Base-by-base conservation (phyloP, 2,797 vertebrate species). In the Xiphophorus birchmanni region DNA sequence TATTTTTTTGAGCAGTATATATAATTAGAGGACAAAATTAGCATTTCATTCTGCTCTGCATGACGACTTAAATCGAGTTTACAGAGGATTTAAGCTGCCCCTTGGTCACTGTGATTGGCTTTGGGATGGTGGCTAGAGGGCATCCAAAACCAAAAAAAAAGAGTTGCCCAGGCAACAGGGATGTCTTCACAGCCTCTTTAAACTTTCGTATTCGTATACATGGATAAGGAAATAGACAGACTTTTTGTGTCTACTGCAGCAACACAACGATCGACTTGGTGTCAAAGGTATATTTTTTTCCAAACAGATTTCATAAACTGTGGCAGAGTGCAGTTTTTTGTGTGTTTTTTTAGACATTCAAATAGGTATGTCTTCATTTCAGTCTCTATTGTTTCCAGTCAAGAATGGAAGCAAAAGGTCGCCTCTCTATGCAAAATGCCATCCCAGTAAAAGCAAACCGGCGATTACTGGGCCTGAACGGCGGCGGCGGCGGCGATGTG, bases 381-480 rank as follows among this genome's bases (percentile, higher is more conserved):
- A 52, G 15, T 13, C 32, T 9, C n/a, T 52, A 71, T 76, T 78
- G 18, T 80, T 75, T 79, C 72, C 15, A 29, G 23, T 10, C 40
- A 52, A 23, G 8, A 54, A 69, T n/a, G 32, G 7, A 78, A 29
- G 45, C 5, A 4, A 42, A 80, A 45, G 29, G 5, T 26, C 18
- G 2, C 2, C 29, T 72, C 47, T n/a, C 58, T 74, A 58, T 17
- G 15, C 37, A 35, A 47, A 73, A 80, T 71, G 15, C 29, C 56
- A 75, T 47, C 56, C 69, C 35, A 32, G 40, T 74, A 12, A 42
- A 69, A 8, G 40, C 69, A 18, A 42, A 69, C 7, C 45, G 78
- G 2, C 35, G 37, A 76, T 77, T 29, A 77, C 21, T 8, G 65
- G 23, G 37, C 63, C 74, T 9, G 35, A 58, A 80, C 50, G 42